Base-by-base conservation (phyloP, 1,140 invertebrate genomes). In the Andrena cerasifolii region DNA sequence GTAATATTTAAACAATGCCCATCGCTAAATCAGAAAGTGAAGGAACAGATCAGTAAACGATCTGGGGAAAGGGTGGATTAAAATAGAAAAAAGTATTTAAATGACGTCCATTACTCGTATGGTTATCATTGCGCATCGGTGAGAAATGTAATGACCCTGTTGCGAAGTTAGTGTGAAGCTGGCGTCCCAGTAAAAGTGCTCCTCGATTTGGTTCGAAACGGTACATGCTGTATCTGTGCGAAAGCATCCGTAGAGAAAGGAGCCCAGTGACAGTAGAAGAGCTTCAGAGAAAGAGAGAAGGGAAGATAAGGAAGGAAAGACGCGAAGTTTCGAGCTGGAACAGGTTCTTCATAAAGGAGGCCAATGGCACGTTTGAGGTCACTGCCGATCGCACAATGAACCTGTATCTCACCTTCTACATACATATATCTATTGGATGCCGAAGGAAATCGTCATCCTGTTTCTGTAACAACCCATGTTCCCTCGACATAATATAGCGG, bases 361-460 rank as follows among this genome's bases (percentile, higher is more conserved):
- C 68, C 88, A 89, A 82, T 89, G 83, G 80, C 68, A 72, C 53
- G 82, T 88, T 87, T 86, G 78, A 89, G 86, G 87, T 89, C 88
- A 87, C 79, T 85, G 73, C 80, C 84, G 81, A 84, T 83, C 65
- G 45, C 12, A 8, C 12, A 45, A 24, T 31, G 63, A 56, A 73
- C 66, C 72, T 76, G 71, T 3, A 1, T 58, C 16, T 47, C 14
- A 21, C 2, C 26, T 31, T 12, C 56, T 66, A 65, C 59, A 31
- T 63, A 54, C 33, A 16, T 31, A 24, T 56, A 28, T 1, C 51
- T 33, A 10, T 28, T 26, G 24, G 14, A 2, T 0, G 0, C n/a
- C 21, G 0, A 8, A 58, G 18, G 21, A 28, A 12, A 47, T 5
- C 6, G n/a, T 36, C 12, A n/a, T 26, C 31, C 18, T 14, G 16